A percentile compares a stretch with the other conserved stretches of the same genome.
phyloP scores from a whole-genome alignment of 1,140 invertebrate genomes.

The Formica exsecta region DNA sequence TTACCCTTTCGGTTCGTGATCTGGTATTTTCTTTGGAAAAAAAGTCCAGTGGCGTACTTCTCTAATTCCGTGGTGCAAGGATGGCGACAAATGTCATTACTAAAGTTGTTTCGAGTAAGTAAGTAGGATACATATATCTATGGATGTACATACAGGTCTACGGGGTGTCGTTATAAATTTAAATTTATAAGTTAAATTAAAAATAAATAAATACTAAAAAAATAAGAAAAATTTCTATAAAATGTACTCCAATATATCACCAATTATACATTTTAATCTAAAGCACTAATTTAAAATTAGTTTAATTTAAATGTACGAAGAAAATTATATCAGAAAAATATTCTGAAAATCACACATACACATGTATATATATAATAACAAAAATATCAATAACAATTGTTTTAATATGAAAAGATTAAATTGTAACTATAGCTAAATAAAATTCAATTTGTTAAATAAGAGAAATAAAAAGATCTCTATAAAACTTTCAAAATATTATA shows the following conservation, averaged over 20 bases:
- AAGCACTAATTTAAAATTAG: neutral
- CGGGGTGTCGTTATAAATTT: neutral
- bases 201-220: neutral
- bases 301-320: too few relatives aligned
- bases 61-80: constrained; percentile 42
- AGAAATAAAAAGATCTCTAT: neutral
- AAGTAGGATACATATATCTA: neutral
- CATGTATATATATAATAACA: neutral
- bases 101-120: constrained; percentile 37
- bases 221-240: neutral
- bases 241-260: neutral
- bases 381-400: too few relatives aligned
- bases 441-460: neutral
- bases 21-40: constrained; percentile 31
- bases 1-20: constrained; percentile 10
- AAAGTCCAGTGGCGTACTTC: constrained; percentile 45
- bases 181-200: neutral
- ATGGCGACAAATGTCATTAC: constrained; percentile 46
- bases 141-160: neutral
- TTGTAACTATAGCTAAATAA: neutral
- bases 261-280: neutral
- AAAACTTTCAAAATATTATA: neutral
- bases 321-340: too few relatives aligned
- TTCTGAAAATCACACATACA: too few relatives aligned
- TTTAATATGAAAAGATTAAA: constrained; percentile 7